A percentile compares a stretch with the other conserved stretches of the same genome.
Evolutionary conservation across 2,797 vertebrate genomes (phyloP).

Genomic region (Crenuchus spilurus): DNA sequence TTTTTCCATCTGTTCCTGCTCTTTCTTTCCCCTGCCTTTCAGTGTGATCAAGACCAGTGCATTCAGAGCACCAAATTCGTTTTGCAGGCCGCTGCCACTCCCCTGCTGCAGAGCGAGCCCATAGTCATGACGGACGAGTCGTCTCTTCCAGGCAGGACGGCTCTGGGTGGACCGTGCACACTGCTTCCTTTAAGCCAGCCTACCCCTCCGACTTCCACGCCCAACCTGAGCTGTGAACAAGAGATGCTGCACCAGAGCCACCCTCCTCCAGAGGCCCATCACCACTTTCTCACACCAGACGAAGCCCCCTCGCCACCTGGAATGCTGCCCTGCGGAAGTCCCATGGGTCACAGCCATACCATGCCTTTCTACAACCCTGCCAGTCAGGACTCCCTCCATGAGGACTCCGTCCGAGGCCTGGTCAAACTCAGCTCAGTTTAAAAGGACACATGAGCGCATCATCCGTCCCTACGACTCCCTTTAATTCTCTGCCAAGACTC

Average conservation of each 20-base stretch:
- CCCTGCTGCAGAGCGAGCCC: conserved; percentile 91
- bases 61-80: conserved; percentile 99
- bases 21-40: conserved; percentile 56
- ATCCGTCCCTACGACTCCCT: conserved; percentile 9
- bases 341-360: conserved; percentile 87
- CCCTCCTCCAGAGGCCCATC: conserved; percentile 71
- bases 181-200: conserved; percentile 87
- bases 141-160: conserved; percentile 79
- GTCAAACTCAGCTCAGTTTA: conserved; percentile 98
- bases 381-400: conserved; percentile 95
- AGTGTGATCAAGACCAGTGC: conserved; percentile 99
- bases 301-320: conserved; percentile 90
- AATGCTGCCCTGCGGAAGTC: conserved; percentile 86
- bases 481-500: conserved; percentile 27
- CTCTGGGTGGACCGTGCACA: conserved; percentile 84
- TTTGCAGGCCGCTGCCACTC: conserved; percentile 96
- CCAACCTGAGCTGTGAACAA: conserved; percentile 85
- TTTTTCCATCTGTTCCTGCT: conserved; percentile 44
- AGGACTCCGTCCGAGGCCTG: conserved; percentile 94
- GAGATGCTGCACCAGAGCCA: conserved; percentile 67
- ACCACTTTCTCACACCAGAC: conserved; percentile 93
- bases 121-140: conserved; percentile 85
- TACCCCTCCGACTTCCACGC: conserved; percentile 91
- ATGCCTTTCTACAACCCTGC: conserved; percentile 87
- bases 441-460: conserved; percentile 49